Conservation (phyloP, 2,113 vertebrate species). For the Oostethus manadensis region DNA sequence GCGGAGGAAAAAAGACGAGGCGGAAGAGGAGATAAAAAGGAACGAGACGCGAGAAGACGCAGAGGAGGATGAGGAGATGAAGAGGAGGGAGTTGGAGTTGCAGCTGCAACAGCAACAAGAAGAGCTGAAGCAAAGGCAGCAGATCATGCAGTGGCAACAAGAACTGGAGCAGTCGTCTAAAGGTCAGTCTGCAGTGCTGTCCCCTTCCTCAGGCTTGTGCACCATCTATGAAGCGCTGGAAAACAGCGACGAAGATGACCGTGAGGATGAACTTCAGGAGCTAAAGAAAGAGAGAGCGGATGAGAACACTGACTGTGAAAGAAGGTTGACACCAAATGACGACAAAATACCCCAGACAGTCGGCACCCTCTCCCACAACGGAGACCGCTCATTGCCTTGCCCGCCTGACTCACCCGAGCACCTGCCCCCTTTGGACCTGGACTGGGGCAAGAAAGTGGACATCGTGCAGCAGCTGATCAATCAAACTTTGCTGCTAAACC, state of each 20-base stretch:
- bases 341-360: neutral
- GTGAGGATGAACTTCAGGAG: slow-evolving; percentile 5
- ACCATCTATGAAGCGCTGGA: slow-evolving; percentile 75
- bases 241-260: slow-evolving; percentile 55
- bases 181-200: slow-evolving; percentile 38
- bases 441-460: slow-evolving; percentile 74
- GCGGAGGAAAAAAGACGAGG: slow-evolving; percentile 45
- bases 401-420: slow-evolving; percentile 37
- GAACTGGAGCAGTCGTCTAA: slow-evolving; percentile 54
- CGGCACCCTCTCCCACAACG: slow-evolving; percentile 11
- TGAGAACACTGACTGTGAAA: neutral
- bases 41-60: slow-evolving; percentile 22
- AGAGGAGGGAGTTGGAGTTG: slow-evolving; percentile 51
- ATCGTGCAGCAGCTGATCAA: slow-evolving; percentile 87
- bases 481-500: slow-evolving; percentile 77
- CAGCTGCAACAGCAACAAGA: slow-evolving; percentile 63
- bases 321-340: neutral
- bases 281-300: neutral
- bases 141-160: slow-evolving; percentile 67
- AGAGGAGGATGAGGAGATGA: slow-evolving; percentile 18
- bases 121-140: slow-evolving; percentile 66
- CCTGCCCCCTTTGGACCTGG: slow-evolving; percentile 64
- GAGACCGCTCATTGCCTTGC: slow-evolving; percentile 11
- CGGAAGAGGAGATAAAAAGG: slow-evolving; percentile 49
- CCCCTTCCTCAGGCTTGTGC: slow-evolving; percentile 66